Evolutionary conservation across 2,888 invertebrate species (phyloP).

Genomic region (Gymnocheta viridis): DNA sequence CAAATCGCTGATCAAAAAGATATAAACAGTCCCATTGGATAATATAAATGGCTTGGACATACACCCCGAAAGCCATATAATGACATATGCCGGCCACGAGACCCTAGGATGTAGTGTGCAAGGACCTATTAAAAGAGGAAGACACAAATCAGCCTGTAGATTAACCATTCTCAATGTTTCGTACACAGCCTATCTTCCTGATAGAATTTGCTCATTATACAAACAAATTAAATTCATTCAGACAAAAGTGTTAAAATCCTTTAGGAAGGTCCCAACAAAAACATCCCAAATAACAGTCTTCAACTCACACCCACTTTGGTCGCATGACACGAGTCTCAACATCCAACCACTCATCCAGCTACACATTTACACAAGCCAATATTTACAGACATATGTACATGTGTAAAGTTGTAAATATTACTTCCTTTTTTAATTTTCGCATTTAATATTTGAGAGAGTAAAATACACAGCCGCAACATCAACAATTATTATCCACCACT

Average conservation of each 20-base stretch:
- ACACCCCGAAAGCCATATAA: no score
- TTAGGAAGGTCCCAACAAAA: constrained; percentile 28
- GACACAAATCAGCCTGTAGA: no score
- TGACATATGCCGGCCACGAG: no score
- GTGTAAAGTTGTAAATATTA: constrained; percentile 23
- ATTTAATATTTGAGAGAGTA: constrained; percentile 15
- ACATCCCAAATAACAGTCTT: constrained; percentile 47
- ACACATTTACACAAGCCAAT: not conserved
- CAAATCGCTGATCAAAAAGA: no score
- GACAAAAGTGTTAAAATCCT: constrained; percentile 16
- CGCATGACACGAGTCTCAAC: constrained; percentile 31
- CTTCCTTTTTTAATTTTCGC: constrained; percentile 19
- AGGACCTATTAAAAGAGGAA: no score
- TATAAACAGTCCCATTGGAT: no score
- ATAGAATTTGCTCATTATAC: constrained; percentile 4
- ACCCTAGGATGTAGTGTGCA: no score
- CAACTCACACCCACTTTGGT: constrained; percentile 45
- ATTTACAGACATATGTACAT: not conserved
- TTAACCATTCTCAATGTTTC: no score
- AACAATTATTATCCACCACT: constrained; percentile 29
- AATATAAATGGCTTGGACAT: no score
- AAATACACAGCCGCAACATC: not conserved
- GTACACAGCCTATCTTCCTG: not conserved
- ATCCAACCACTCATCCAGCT: not conserved
- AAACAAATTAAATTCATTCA: constrained; percentile 11